Conservation (phyloP, 2,797 vertebrate genomes). For the Oryzias dopingdopingensis region DNA sequence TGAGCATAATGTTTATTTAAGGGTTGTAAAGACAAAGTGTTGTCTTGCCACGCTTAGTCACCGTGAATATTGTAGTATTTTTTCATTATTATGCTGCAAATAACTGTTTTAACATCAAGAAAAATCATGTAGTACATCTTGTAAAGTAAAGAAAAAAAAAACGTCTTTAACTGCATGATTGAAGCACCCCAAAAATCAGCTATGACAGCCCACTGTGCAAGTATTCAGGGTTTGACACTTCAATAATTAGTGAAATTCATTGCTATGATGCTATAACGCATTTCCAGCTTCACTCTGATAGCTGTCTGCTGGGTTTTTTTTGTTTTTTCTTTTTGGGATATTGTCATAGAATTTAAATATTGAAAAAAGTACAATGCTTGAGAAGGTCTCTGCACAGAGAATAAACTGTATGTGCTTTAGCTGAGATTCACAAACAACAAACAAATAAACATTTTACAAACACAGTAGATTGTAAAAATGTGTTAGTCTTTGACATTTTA, state of each 20-base stretch:
- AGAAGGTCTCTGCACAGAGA: too few relatives aligned
- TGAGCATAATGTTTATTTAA: constrained; percentile 68
- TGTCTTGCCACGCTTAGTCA: constrained; percentile 40
- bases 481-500: too few relatives aligned
- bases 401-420: too few relatives aligned
- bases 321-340: constrained; percentile 30
- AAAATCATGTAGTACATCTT: neutral
- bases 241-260: constrained; percentile 57
- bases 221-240: constrained; percentile 36
- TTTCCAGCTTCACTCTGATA: constrained; percentile 18
- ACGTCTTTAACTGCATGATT: neutral
- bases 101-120: constrained; percentile 27
- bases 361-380: too few relatives aligned
- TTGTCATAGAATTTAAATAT: constrained; percentile 12
- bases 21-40: constrained; percentile 43
- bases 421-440: too few relatives aligned
- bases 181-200: neutral
- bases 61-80: constrained; percentile 49
- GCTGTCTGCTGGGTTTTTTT: constrained; percentile 35
- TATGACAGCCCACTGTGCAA: constrained; percentile 27
- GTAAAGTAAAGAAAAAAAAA: neutral
- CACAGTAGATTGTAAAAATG: too few relatives aligned
- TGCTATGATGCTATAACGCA: constrained; percentile 17
- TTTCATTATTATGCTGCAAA: constrained; percentile 29
- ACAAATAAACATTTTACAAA: too few relatives aligned